Base-by-base conservation (phyloP, 2,888 invertebrate species). In the Apamea sordens region DNA sequence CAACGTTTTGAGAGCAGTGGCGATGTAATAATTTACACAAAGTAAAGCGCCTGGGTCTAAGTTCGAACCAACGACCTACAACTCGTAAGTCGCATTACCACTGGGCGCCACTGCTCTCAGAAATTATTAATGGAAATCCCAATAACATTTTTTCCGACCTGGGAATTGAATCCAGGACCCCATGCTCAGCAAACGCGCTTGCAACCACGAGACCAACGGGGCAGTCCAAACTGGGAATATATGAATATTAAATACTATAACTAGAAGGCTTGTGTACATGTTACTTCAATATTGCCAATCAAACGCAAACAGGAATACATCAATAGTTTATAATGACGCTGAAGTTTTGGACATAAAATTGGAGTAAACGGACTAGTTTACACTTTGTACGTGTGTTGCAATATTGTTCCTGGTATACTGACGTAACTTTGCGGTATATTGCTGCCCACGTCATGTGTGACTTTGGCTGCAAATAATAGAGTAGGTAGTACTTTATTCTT, bases 221-320 rank as follows among this genome's bases (percentile, higher is more conserved):
- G 13, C 47, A 47, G 47, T 41, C 41, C 41, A 41, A 41, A 41
- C 2, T 8, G n/a, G 5, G 50, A 21, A 50, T 73, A 4, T 41
- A 56, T 73, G 13, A 64, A 69, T 73, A 69, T 77, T 18, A 24
- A 65, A 50, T 76, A 67, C 24, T 18, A 64, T 28, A 7, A 41
- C 44, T n/a, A 44, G 44, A 44, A 68, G 32, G 13, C n/a, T 36
- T 64, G 28, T 24, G 11, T 7, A 50, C 6, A 41, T 76, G 32
- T n/a, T 50, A 28, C 8, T 65, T 4, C 11, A 28, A 28, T 28
- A 50, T 56, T 44, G 8, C 21, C 44, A 67, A 44, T 65, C 21
- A 50, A 50, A 61, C 4, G 32, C 24, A 64, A 53, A 69, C 41
- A 32, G 4, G 21, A n/a, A 65, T 65, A 59, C 1, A 70, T 36